phyloP scores from a whole-genome alignment of 1,140 invertebrate genomes.

The Hermetia illucens region DNA sequence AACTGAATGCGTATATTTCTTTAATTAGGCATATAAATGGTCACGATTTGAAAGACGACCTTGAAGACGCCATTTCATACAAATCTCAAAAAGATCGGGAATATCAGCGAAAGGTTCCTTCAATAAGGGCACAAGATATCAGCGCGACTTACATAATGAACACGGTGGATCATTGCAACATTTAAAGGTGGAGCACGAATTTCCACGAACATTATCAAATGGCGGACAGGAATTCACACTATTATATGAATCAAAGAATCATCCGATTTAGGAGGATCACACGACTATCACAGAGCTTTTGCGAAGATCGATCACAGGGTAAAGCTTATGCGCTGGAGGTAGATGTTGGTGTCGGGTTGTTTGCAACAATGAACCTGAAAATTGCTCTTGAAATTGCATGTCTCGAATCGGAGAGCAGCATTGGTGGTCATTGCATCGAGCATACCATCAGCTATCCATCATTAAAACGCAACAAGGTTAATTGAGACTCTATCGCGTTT shows the following conservation, averaged over 20 bases:
- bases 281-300: no score
- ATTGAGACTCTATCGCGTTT: constrained; percentile 5
- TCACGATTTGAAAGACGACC: constrained; percentile 43
- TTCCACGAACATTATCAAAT: constrained; percentile 1
- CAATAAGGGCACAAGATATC: constrained; percentile 4
- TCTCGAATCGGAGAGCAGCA: constrained; percentile 3
- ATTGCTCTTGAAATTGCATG: constrained; percentile 9
- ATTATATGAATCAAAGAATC: no score
- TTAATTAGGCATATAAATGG: constrained; percentile 48
- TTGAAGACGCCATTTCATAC: constrained; percentile 56
- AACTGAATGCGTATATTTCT: no score
- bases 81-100: constrained; percentile 53
- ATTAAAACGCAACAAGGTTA: constrained; percentile 4
- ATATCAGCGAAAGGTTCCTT: constrained; percentile 48
- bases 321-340: neutral
- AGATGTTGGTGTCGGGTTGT: constrained; percentile 2
- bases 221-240: no score
- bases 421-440: constrained; percentile 12
- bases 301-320: no score
- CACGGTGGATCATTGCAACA: constrained; percentile 29
- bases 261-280: no score
- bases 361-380: neutral
- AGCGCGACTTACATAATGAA: constrained; percentile 9
- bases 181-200: constrained; percentile 11
- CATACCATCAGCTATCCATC: constrained; percentile 8